Base-by-base conservation (phyloP, 2,888 invertebrate genomes). In the Apotomis capreana region DNA sequence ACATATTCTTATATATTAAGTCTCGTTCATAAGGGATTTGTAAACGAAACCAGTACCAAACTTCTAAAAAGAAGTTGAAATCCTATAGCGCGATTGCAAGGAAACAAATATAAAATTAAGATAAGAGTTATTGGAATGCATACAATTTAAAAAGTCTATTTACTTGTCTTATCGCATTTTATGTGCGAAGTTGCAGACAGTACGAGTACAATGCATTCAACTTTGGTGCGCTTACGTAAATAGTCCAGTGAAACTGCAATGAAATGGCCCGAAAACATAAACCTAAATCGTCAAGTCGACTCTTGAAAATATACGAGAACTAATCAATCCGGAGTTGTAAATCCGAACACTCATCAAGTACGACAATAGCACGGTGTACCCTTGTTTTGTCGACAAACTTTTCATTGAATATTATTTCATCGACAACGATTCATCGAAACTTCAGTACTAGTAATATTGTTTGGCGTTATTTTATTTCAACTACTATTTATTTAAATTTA, bases 281-380 rank as follows among this genome's bases (percentile, higher is more conserved):
- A 64, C 6, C 36, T 0, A 15, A 54, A 4, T 15, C 37, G n/a
- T 37, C 26, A 46, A 15, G 9, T 46, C 46, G 15, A 59, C 49
- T 51, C 58, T 51, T 37, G 49, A 36, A 59, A 67, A 67, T 36
- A 57, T 67, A 52, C 51, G 52, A 36, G 26, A 15, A 13, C 59
- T 15, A 68, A 60, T 60, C 54, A 55, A 55, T 52, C 55, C 36
- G 62, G 52, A 54, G 46, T 13, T 37, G 61, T 13, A 49, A 46
- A 62, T 46, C 79, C 77, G 76, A 83, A 78, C 80, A 87, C 89
- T 86, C 82, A 90, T 90, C 89, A 90, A 82, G 80, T 81, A 90
- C 89, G 40, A 40, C 5, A 87, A 88, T 84, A 84, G n/a, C n/a
- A n/a, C n/a, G 15, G 15, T 15, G 15, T 15, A 15, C 15, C 15